These are phyloP conservation scores for Acanthosoma haemorrhoidale DNA, from an alignment of 2,888 invertebrate genomes.

Conservation along the genomic window DNA sequence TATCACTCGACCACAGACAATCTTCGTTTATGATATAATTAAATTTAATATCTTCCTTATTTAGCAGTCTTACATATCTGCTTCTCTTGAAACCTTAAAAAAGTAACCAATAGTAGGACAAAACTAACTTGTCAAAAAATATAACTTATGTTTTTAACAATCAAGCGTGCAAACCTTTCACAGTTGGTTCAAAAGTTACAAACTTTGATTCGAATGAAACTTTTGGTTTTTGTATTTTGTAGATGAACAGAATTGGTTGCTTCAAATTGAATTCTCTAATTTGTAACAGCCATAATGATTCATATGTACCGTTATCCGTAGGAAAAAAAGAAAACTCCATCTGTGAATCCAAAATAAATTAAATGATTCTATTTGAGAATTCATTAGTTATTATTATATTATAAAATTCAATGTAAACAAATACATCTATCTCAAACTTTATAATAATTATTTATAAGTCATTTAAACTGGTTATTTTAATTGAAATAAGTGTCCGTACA, in stretches of 20 bases:
- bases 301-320: background rate
- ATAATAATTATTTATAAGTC: background rate
- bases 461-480: background rate
- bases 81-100: background rate
- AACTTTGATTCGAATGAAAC: background rate
- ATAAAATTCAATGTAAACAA: background rate
- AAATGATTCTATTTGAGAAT: too few relatives aligned
- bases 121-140: too few relatives aligned
- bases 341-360: background rate
- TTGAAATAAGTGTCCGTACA: background rate
- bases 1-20: background rate
- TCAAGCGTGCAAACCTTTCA: background rate
- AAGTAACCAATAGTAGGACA: too few relatives aligned
- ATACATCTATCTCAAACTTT: background rate
- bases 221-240: background rate
- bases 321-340: slow-evolving; percentile 20
- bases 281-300: slow-evolving; percentile 3
- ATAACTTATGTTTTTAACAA: background rate
- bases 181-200: background rate
- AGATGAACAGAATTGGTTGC: background rate
- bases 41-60: background rate
- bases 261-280: slow-evolving; percentile 3
- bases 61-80: background rate
- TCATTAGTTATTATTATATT: background rate
- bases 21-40: background rate